A percentile compares a stretch with the other conserved stretches of the same genome.
Conservation (phyloP, 2,797 vertebrate species). For the Enteromius radiatus region DNA sequence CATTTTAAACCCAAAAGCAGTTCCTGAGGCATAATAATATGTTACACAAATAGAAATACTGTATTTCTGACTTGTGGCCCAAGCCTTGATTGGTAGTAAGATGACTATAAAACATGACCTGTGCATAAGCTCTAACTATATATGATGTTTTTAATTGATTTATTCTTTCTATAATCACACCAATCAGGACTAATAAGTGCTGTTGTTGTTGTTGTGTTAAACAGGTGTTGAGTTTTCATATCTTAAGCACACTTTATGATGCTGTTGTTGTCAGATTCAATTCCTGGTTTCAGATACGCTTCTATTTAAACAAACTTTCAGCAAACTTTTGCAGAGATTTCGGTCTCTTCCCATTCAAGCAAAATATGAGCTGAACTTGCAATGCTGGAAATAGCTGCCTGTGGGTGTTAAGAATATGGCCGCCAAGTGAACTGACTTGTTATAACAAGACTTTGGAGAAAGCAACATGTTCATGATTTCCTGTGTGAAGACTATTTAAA, state of each 20-base stretch:
- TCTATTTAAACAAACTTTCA: not conserved
- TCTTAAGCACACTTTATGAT: not conserved
- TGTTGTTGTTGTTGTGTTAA: not conserved
- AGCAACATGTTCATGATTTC: conserved; percentile 47
- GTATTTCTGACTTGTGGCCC: conserved; percentile 16
- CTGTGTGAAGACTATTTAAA: conserved; percentile 45
- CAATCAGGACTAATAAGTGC: not conserved
- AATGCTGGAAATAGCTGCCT: conserved; percentile 9
- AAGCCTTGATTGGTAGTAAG: conserved; percentile 6
- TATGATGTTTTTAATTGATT: not conserved
- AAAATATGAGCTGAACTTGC: conserved; percentile 1
- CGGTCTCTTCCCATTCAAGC: not conserved
- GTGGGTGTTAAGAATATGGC: conserved; percentile 9
- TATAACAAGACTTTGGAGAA: conserved; percentile 26
- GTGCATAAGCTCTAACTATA: conserved; percentile 5
- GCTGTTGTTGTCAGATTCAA: not conserved
- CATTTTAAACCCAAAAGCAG: conserved; percentile 12
- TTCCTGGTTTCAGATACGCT: not conserved
- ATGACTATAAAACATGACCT: not conserved
- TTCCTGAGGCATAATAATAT: conserved; percentile 23
- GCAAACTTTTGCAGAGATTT: not conserved
- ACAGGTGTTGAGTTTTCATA: not conserved
- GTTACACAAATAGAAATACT: conserved; percentile 13
- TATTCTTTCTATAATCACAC: not conserved
- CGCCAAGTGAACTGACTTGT: not conserved